Conservation (phyloP, 2,888 invertebrate species). For the Alloplasta piceator region DNA sequence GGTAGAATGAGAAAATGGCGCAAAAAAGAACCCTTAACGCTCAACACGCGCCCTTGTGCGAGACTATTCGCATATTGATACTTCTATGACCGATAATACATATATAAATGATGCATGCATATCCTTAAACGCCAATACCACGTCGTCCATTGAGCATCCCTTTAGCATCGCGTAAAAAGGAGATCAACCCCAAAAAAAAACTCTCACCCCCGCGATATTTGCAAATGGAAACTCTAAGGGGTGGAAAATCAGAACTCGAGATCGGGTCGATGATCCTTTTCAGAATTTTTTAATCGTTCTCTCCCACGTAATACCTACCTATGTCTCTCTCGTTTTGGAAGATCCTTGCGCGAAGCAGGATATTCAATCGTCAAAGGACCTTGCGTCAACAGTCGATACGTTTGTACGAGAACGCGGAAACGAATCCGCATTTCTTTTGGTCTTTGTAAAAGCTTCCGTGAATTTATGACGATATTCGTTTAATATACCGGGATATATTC, state of each 20-base stretch:
- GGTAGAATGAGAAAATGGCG: too few relatives aligned
- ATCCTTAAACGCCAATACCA: neutral
- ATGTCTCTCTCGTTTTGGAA: neutral
- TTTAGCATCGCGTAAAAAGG: too few relatives aligned
- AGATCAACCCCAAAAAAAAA: too few relatives aligned
- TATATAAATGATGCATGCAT: neutral
- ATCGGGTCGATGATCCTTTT: constrained; percentile 38
- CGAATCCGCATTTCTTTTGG: constrained; percentile 9
- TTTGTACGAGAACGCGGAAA: constrained; percentile 15
- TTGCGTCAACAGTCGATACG: constrained; percentile 16
- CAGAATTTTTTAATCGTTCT: constrained; percentile 20
- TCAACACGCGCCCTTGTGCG: too few relatives aligned
- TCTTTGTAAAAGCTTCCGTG: constrained; percentile 12
- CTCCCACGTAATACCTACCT: neutral
- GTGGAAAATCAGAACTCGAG: constrained; percentile 52
- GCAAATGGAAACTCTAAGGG: constrained; percentile 28
- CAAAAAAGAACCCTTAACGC: too few relatives aligned
- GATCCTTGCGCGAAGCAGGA: neutral
- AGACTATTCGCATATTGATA: too few relatives aligned
- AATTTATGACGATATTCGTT: constrained; percentile 12
- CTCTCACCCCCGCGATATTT: too few relatives aligned
- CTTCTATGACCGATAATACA: neutral
- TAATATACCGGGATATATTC: too few relatives aligned
- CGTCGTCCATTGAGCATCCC: too few relatives aligned
- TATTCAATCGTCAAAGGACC: constrained; percentile 29